Percentiles rank a stretch among this genome's conserved stretches.
phyloP scores from a whole-genome alignment of 2,888 invertebrate species.

The Adelognathus sp. region DNA sequence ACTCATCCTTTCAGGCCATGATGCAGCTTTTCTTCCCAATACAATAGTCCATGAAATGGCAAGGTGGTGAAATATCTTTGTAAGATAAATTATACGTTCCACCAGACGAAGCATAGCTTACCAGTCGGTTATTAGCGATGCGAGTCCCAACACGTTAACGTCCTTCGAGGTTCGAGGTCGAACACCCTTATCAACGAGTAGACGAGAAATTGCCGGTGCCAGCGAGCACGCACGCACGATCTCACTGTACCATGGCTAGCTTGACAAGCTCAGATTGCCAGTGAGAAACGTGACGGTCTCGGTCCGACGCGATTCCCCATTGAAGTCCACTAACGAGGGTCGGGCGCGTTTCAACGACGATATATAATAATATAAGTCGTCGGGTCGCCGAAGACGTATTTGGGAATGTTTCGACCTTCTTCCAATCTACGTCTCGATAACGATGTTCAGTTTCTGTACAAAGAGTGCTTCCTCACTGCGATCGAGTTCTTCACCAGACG shows the following conservation, averaged over 20 bases:
- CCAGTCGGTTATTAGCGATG: constrained; percentile 11
- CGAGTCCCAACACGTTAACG: constrained; percentile 20
- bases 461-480: background rate
- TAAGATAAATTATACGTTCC: background rate
- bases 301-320: constrained; percentile 60
- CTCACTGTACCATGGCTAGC: constrained; percentile 27
- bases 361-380: constrained; percentile 46
- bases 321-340: constrained; percentile 70
- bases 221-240: constrained; percentile 46
- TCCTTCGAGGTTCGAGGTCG: constrained; percentile 37
- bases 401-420: constrained; percentile 41
- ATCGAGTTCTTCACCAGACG: too few species aligned
- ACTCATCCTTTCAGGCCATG: background rate
- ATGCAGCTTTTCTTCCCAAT: background rate
- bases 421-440: background rate
- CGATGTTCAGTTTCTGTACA: background rate
- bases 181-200: constrained; percentile 41
- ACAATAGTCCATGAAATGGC: background rate
- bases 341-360: constrained; percentile 59
- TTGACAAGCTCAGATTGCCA: constrained; percentile 35
- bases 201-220: constrained; percentile 39
- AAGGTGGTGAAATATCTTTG: background rate
- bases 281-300: constrained; percentile 53
- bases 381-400: constrained; percentile 61
- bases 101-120: background rate